These are phyloP conservation scores for Drepana arcuata DNA, from an alignment of 1,140 invertebrate species.

Conservation along the genomic window DNA sequence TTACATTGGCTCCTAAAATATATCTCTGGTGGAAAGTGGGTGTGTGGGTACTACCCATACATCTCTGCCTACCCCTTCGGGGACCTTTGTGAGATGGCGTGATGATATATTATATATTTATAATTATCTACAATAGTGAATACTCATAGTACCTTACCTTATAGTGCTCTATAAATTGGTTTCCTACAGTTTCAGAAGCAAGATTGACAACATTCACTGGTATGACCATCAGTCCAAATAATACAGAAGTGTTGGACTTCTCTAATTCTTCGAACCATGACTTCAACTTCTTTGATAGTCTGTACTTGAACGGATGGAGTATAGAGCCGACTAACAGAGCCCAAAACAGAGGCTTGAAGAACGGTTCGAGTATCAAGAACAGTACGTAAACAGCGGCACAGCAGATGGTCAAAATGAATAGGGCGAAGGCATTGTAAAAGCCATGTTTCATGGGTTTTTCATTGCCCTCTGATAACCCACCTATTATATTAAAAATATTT, in stretches of 20 bases:
- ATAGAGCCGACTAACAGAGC: constrained; percentile 92
- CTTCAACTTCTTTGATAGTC: constrained; percentile 78
- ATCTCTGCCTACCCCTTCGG: too few species aligned
- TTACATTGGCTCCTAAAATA: too few species aligned
- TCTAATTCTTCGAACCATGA: constrained; percentile 81
- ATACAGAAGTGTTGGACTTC: constrained; percentile 73
- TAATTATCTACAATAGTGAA: background rate
- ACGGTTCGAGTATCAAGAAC: constrained; percentile 86
- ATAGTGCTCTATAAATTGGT: constrained; percentile 73
- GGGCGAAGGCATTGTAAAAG: constrained; percentile 87
- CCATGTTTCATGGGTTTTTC: constrained; percentile 92
- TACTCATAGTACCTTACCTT: constrained; percentile 59
- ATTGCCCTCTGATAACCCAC: constrained; percentile 62
- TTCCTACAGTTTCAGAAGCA: constrained; percentile 80
- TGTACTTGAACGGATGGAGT: constrained; percentile 90
- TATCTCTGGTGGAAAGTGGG: too few species aligned
- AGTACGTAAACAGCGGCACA: constrained; percentile 82
- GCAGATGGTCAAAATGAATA: constrained; percentile 78
- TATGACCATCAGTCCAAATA: constrained; percentile 80
- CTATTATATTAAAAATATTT: constrained; percentile 65
- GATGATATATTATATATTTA: too few species aligned
- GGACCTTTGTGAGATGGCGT: too few species aligned
- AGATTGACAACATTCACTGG: constrained; percentile 82
- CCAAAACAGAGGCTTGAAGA: constrained; percentile 94
- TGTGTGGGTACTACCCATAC: too few species aligned